Conservation (phyloP, 2,888 invertebrate species). For the Drosophila emarginata region DNA sequence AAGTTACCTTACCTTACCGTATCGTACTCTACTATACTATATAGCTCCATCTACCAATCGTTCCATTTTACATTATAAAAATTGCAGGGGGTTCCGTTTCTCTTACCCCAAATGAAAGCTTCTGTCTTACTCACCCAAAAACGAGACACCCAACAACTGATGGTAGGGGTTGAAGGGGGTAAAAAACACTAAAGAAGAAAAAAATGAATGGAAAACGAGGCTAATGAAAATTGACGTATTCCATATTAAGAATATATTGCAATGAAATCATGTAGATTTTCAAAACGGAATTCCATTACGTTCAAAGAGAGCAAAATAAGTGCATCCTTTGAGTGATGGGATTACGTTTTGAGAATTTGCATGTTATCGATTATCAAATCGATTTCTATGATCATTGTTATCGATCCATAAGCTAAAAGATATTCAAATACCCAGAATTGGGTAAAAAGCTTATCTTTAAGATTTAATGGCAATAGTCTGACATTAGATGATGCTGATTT, state of each 20-base stretch:
- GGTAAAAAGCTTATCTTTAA: too few relatives aligned
- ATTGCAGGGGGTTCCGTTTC: conserved; percentile 25
- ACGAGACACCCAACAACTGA: not conserved
- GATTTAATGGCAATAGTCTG: not conserved
- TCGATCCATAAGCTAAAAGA: not conserved
- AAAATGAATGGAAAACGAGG: conserved; percentile 18
- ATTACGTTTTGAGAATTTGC: too few relatives aligned
- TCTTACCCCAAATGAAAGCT: conserved; percentile 5
- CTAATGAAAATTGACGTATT: conserved; percentile 60
- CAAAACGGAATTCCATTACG: conserved; percentile 18
- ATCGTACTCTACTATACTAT: not conserved
- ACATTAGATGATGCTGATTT: too few relatives aligned
- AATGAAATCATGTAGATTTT: conserved; percentile 16
- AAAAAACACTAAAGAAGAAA: conserved; percentile 17
- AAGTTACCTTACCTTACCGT: conserved; percentile 83
- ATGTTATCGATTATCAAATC: too few relatives aligned
- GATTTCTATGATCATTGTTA: not conserved
- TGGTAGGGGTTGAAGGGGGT: too few relatives aligned
- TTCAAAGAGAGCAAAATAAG: not conserved
- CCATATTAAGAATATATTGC: conserved; percentile 28
- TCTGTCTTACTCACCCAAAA: not conserved
- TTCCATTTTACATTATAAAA: conserved; percentile 42
- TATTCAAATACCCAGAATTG: too few relatives aligned
- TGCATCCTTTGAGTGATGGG: not conserved
- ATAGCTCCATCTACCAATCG: not conserved